Evolutionary conservation across 2,113 vertebrate species (phyloP), one percentile per base, ranked within the genome.

Genomic region (Chaetodon trifascialis): DNA sequence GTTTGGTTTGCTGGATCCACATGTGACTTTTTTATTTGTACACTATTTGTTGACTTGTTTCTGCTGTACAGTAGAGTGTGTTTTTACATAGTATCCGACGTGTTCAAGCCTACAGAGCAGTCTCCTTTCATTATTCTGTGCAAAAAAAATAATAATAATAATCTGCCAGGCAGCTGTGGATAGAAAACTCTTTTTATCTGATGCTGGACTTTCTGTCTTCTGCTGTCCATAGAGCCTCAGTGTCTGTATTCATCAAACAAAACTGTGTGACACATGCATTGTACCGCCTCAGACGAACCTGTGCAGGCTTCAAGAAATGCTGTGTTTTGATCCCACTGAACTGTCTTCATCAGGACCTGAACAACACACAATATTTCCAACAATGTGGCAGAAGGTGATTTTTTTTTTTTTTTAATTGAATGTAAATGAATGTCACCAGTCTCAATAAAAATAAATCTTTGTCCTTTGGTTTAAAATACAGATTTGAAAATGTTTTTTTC

Each of bases 361-460:
- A 56, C 60, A 84, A 67, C 49, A 62, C 21, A 66, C n/a, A 62
- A 85, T 71, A 70, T 81, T 38, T 85, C 67, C 44, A 80, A 78
- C 58, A 86, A 77, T 72, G 42, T 63, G 69, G 76, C 60, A 49
- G n/a, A 46, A 68, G 14, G 6, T 25, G 7, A 70, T n/a, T 36
- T 54, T 12, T 56, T 74, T 49, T 12, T 68, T 9, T 5, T 25
- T 46, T n/a, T 30, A 23, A 76, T 84, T 85, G 81, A 69, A 79
- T 90, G 76, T 91, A 69, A 62, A 89, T 91, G 68, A 88, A 88
- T 87, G 83, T 89, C 79, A 89, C 66, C 7, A 60, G 76, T 82
- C 64, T 73, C 36, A 86, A 84, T 7, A 80, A 84, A 86, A 88
- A 91, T 86, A 93, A 91, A 93, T 74, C 66, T 71, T 74, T 83